phyloP scores from a whole-genome alignment of 2,797 vertebrate species.

The Erethizon dorsatum region DNA sequence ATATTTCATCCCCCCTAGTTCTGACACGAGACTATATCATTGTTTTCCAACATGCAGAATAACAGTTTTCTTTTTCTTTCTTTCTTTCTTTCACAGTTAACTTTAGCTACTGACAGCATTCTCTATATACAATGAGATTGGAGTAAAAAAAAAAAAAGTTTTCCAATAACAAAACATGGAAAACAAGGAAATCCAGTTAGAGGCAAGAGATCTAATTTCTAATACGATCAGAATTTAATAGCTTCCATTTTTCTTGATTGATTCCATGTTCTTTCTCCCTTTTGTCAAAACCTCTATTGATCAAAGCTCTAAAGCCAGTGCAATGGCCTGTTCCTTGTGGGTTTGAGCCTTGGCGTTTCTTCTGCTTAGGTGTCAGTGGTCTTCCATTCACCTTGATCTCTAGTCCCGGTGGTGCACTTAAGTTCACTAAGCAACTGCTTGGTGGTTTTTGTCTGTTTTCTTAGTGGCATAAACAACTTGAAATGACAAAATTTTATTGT shows the following conservation, averaged over 20 bases:
- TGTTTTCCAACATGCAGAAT: slow-evolving; percentile 35
- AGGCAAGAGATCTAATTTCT: background rate
- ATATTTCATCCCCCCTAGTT: background rate
- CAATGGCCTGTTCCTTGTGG: background rate
- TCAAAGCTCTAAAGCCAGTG: background rate
- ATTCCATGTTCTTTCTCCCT: background rate
- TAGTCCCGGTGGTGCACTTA: background rate
- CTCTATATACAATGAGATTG: background rate
- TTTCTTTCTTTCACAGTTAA: background rate
- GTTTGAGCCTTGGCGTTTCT: background rate
- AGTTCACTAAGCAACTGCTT: background rate
- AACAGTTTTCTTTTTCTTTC: background rate
- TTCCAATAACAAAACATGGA: background rate
- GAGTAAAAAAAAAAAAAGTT: background rate
- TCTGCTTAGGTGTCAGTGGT: no score
- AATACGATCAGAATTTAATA: background rate
- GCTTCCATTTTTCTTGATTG: background rate
- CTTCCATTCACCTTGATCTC: background rate
- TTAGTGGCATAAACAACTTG: background rate
- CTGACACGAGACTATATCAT: background rate
- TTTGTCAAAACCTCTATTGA: background rate
- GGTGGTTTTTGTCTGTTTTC: background rate
- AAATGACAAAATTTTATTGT: background rate
- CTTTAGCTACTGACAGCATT: background rate
- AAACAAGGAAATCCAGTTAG: background rate